Conservation (phyloP, 2,888 invertebrate species). For the Drosophila prostipennis region DNA sequence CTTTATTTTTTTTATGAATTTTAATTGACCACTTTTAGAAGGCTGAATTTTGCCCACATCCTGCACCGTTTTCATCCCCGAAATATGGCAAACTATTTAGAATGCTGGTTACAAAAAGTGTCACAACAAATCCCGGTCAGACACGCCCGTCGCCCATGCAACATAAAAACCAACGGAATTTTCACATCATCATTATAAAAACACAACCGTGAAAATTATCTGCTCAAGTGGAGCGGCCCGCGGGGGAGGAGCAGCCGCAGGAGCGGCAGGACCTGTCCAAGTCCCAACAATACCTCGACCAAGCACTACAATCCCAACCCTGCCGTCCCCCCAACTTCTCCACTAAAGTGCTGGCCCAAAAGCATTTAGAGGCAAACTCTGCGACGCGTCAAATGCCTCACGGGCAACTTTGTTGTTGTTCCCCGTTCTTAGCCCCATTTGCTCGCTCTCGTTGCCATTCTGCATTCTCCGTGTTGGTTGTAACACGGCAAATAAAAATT, state of each 20-base stretch:
- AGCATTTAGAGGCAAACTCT: slow-evolving; percentile 61
- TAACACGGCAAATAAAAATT: slow-evolving; percentile 79
- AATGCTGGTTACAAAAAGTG: slow-evolving; percentile 18
- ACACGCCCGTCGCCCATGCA: slow-evolving; percentile 2
- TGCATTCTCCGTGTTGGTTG: slow-evolving; percentile 52
- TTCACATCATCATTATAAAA: slow-evolving; percentile 79
- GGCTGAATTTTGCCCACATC: slow-evolving; percentile 1
- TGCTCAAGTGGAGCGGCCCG: slow-evolving; percentile 69
- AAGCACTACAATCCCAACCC: neutral
- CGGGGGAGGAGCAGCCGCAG: slow-evolving; percentile 16
- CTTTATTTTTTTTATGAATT: slow-evolving; percentile 55
- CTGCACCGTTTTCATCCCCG: neutral
- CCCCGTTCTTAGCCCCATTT: neutral
- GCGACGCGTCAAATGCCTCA: slow-evolving; percentile 76
- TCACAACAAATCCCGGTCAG: slow-evolving; percentile 34
- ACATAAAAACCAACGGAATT: slow-evolving; percentile 54
- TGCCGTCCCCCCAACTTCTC: neutral
- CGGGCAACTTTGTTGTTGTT: slow-evolving; percentile 69
- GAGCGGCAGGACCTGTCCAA: slow-evolving; percentile 57
- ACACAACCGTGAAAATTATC: slow-evolving; percentile 77
- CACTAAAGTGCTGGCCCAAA: slow-evolving; percentile 45
- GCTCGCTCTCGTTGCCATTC: slow-evolving; percentile 12
- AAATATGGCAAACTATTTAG: slow-evolving; percentile 33
- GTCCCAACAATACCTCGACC: slow-evolving; percentile 61
- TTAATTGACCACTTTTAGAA: slow-evolving; percentile 61